These are phyloP conservation scores for Phalera bucephala DNA, from an alignment of 2,888 invertebrate species.

Conservation along the genomic window DNA sequence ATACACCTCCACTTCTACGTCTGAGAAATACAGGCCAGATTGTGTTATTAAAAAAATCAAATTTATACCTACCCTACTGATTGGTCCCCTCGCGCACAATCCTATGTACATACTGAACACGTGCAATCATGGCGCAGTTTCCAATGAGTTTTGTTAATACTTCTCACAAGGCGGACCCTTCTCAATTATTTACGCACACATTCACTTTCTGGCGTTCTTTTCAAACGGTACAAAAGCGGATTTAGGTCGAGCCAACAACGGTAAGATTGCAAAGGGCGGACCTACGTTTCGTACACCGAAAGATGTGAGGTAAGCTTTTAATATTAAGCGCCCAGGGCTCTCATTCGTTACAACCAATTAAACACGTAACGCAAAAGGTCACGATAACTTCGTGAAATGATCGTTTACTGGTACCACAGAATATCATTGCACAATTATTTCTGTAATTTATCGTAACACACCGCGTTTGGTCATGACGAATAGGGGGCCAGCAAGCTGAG, in stretches of 20 bases:
- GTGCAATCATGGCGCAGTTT: conserved; percentile 40
- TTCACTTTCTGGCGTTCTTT: conserved; percentile 72
- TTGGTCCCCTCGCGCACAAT: no score
- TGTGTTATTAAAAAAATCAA: no score
- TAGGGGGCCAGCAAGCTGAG: conserved; percentile 34
- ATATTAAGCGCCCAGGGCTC: conserved; percentile 64
- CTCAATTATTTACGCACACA: conserved; percentile 78
- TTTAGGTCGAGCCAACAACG: conserved; percentile 75
- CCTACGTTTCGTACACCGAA: conserved; percentile 38
- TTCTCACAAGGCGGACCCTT: conserved; percentile 51
- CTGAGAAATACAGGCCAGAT: no score
- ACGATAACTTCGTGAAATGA: no score
- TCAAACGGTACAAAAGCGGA: conserved; percentile 74
- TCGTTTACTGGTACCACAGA: no score
- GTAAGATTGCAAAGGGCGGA: conserved; percentile 72
- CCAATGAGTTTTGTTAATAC: conserved; percentile 64
- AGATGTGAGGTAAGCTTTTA: conserved; percentile 62
- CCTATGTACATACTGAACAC: conserved; percentile 27
- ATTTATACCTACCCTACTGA: no score
- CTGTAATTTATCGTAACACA: no score
- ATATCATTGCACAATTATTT: no score
- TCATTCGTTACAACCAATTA: no score
- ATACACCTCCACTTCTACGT: no score
- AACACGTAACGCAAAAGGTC: no score
- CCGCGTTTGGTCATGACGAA: no score